Base-by-base conservation (phyloP, 2,888 invertebrate genomes). In the Trissolcus japonicus region DNA sequence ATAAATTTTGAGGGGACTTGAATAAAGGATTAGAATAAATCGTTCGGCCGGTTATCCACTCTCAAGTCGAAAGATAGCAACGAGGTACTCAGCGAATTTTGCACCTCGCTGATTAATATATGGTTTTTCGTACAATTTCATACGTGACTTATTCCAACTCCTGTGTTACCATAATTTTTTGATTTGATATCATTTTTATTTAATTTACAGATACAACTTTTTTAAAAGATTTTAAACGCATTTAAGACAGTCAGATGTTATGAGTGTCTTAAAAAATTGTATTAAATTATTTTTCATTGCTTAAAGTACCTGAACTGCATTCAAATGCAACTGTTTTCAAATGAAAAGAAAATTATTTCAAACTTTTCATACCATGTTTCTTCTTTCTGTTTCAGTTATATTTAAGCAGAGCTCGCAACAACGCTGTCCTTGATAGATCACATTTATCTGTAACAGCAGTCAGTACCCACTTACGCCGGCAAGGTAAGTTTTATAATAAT, bases 21-120 rank as follows among this genome's bases (percentile, higher is more conserved):
- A 85, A 87, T 87, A 86, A 87, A 86, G 86, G 86, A 87, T 87
- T 86, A 83, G 85, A 85, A 88, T 87, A 89, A 88, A 88, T 89
- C 87, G 87, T 83, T 87, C 83, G 85, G 83, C 82, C 83, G 82
- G 87, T 88, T 87, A 87, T 88, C 88, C 86, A 85, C 86, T 85
- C 82, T 84, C 84, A 84, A 82, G 83, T 82, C 81, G 83, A 79
- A 81, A 83, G 85, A 86, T 86, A 85, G 77, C 80, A 61, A 60
- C 57, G 56, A 48, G 62, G 63, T 57, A 55, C 66, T 51, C 35
- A 57, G 41, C 74, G 63, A 60, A 63, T 74, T 80, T 71, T 78
- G 72, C 79, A 76, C 79, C 72, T 65, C 63, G 62, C 43, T 74
- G 67, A 71, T 75, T 75, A 75, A 46, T 25, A 56, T 53, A 35